Base-by-base conservation (phyloP, 1,140 invertebrate genomes). In the Drosophila ambigua region DNA sequence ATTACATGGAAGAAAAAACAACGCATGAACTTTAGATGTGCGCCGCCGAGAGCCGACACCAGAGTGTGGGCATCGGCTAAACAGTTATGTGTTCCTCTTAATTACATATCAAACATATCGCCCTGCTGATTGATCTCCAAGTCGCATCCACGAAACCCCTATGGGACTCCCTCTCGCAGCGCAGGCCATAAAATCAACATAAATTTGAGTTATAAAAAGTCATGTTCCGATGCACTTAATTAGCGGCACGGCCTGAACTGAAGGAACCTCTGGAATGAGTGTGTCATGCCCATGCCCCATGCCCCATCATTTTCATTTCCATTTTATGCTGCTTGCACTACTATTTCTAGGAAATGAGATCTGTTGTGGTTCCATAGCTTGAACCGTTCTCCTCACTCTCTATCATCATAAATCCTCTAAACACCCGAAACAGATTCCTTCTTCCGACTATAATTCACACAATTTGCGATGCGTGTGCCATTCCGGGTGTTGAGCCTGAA, bases 191-290 rank as follows among this genome's bases (percentile, higher is more conserved):
- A 88, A 89, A 89, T 66, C 60, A 88, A 82, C 83, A 88, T 88
- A 88, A 88, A 88, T 87, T 77, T 87, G 68, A 83, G 83, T 88
- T 88, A 89, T 88, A 88, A 88, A 88, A 88, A 89, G 79, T 78
- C 84, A 89, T 88, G 83, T 88, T 88, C 58, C 65, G 83, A 68
- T 88, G 83, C 83, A 88, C 83, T 88, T 88, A 88, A 88, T 88
- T 88, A 89, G 83, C 84, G 76, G 51, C 44, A 11, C 71, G 68
- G 87, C 20, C 78, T 84, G 3, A 35, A 35, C 31, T 11, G 28
- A 20, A 20, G 20, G 20, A 20, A 20, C 20, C 72, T 60, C 51
- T 11, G 23, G 45, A 58, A 80, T 79, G 77, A 66, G 72, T 80
- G 72, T 80, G 67, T 72, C 77, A 80, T 76, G 78, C 60, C 71